Percentiles rank a stretch among this genome's conserved stretches.
Evolutionary conservation across 2,888 invertebrate species (phyloP).

Genomic region (Brachyptera risi): DNA sequence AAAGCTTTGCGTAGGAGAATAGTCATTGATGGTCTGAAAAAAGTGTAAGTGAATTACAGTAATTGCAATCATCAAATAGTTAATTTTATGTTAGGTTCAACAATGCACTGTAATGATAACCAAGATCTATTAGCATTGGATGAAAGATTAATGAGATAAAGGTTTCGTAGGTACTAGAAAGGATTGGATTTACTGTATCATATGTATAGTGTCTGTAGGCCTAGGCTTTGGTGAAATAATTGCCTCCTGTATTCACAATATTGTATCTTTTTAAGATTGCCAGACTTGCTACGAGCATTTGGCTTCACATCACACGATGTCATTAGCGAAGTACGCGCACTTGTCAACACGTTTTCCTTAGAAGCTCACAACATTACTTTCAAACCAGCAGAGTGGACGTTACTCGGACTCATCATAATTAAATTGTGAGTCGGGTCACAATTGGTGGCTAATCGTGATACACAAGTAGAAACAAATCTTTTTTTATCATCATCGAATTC

Average conservation of each 20-base stretch:
- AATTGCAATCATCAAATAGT: too few species aligned
- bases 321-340: slow-evolving; percentile 38
- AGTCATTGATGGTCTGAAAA: slow-evolving; percentile 62
- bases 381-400: slow-evolving; percentile 66
- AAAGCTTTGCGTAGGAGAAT: slow-evolving; percentile 63
- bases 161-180: too few species aligned
- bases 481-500: neutral
- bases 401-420: slow-evolving; percentile 64
- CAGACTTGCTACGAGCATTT: slow-evolving; percentile 54
- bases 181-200: too few species aligned
- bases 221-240: neutral
- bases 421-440: slow-evolving; percentile 56
- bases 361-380: slow-evolving; percentile 68
- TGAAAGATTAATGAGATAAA: too few species aligned
- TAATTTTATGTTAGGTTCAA: too few species aligned
- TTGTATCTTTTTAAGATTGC: slow-evolving; percentile 44
- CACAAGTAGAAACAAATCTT: too few species aligned
- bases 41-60: slow-evolving; percentile 50
- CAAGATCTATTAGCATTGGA: too few species aligned
- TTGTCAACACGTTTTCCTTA: slow-evolving; percentile 63
- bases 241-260: neutral
- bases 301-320: slow-evolving; percentile 46
- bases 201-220: neutral
- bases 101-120: too few species aligned
- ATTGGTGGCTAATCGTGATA: slow-evolving; percentile 1